Evolutionary conservation across 2,888 invertebrate species (phyloP).

Genomic region (Sphaerophoria rueppellii): DNA sequence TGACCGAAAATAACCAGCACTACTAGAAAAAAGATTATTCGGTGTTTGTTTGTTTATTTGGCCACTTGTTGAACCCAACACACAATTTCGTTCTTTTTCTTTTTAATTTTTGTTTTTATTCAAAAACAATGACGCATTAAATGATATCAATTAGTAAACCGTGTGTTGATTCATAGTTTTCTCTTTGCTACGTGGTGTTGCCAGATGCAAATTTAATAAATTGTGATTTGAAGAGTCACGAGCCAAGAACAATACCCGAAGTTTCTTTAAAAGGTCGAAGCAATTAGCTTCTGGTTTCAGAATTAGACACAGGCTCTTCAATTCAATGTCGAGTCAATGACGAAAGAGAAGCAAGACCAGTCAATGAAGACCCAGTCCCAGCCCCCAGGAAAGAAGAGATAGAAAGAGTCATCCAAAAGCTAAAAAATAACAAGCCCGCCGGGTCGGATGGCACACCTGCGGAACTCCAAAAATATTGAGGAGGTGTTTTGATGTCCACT

Average conservation of each 20-base stretch:
- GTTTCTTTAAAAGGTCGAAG: background rate
- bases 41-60: conserved; percentile 3
- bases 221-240: background rate
- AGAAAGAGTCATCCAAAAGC: too few relatives aligned
- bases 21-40: conserved; percentile 24
- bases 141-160: conserved; percentile 35
- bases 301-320: too few relatives aligned
- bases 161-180: conserved; percentile 45
- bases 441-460: too few relatives aligned
- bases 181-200: background rate
- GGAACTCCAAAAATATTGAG: too few relatives aligned
- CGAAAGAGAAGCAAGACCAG: too few relatives aligned
- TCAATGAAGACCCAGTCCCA: too few relatives aligned
- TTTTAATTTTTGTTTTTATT: conserved; percentile 17
- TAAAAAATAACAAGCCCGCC: too few relatives aligned
- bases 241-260: background rate
- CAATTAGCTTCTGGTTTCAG: background rate
- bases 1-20: conserved; percentile 66
- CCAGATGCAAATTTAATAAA: background rate
- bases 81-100: conserved; percentile 18
- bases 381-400: too few relatives aligned
- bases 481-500: too few relatives aligned
- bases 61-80: conserved; percentile 64
- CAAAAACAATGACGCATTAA: conserved; percentile 46
- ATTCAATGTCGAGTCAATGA: too few relatives aligned